These are phyloP conservation scores for Meganola albula DNA, from an alignment of 2,888 invertebrate species.

Conservation along the genomic window DNA sequence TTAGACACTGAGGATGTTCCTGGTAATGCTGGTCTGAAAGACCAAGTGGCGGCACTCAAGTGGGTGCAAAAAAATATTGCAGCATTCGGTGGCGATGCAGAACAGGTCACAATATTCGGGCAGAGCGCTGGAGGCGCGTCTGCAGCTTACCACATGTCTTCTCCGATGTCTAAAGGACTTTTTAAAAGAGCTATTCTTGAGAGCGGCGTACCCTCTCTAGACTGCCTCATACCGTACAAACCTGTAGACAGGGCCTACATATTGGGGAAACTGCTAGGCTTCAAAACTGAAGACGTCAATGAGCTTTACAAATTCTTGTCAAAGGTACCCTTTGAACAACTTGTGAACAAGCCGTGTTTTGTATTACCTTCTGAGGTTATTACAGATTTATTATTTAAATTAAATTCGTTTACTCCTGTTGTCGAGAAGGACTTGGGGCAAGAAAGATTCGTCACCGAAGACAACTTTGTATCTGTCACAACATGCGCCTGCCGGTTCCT, in stretches of 20 bases:
- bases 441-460: slow-evolving; percentile 3
- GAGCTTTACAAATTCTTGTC: not conserved
- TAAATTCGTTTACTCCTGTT: slow-evolving; percentile 2
- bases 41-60: slow-evolving; percentile 37
- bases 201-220: slow-evolving; percentile 1
- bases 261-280: not conserved
- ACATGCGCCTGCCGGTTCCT: no score
- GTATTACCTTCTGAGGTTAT: not conserved
- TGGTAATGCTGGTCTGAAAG: slow-evolving; percentile 43
- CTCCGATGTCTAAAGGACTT: slow-evolving; percentile 7
- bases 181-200: slow-evolving; percentile 2
- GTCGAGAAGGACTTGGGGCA: slow-evolving; percentile 4
- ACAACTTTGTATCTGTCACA: not conserved
- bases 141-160: slow-evolving; percentile 2
- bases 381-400: not conserved
- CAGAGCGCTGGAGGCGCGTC: slow-evolving; percentile 2
- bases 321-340: not conserved
- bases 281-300: not conserved
- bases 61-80: slow-evolving; percentile 38
- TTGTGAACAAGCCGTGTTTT: not conserved
- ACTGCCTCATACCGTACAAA: not conserved
- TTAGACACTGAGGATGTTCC: slow-evolving; percentile 35
- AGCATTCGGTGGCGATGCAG: slow-evolving; percentile 33
- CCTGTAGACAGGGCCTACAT: not conserved
- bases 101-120: slow-evolving; percentile 4